Evolutionary conservation across 92 coral and sea anemone species (phyloP).

Genomic region (Epizoanthus illoricatus): DNA sequence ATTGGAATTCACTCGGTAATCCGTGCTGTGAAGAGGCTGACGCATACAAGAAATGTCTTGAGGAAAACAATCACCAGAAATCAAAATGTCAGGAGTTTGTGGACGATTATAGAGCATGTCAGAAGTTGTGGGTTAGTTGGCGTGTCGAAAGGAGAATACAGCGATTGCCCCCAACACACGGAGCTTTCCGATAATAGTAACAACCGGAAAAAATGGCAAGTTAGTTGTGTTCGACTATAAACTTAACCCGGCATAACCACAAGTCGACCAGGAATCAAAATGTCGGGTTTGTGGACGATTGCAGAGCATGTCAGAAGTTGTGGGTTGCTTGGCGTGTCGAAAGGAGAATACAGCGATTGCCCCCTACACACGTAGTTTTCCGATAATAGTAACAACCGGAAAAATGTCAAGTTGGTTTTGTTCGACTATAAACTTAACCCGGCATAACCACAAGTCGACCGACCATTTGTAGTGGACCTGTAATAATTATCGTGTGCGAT

Average conservation of each 20-base stretch:
- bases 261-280: not conserved
- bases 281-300: slow-evolving; percentile 38
- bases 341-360: slow-evolving; percentile 19
- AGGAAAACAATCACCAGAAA: slow-evolving; percentile 21
- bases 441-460: no score
- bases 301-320: slow-evolving; percentile 20
- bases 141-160: slow-evolving; percentile 23
- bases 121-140: slow-evolving; percentile 33
- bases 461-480: no score
- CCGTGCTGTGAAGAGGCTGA: slow-evolving; percentile 41
- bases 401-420: no score
- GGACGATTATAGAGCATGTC: slow-evolving; percentile 33
- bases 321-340: slow-evolving; percentile 36
- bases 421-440: no score
- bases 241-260: no score
- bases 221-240: no score
- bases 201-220: no score
- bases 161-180: slow-evolving; percentile 31
- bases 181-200: slow-evolving; percentile 27
- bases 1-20: slow-evolving; percentile 36
- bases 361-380: slow-evolving; percentile 33
- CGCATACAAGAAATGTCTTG: slow-evolving; percentile 36
- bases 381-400: slow-evolving; percentile 1
- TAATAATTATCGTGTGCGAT: no score
- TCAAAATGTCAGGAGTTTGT: slow-evolving; percentile 29